phyloP scores from a whole-genome alignment of 64 coral and sea anemone species.

The Dendronephthya gigantea region DNA sequence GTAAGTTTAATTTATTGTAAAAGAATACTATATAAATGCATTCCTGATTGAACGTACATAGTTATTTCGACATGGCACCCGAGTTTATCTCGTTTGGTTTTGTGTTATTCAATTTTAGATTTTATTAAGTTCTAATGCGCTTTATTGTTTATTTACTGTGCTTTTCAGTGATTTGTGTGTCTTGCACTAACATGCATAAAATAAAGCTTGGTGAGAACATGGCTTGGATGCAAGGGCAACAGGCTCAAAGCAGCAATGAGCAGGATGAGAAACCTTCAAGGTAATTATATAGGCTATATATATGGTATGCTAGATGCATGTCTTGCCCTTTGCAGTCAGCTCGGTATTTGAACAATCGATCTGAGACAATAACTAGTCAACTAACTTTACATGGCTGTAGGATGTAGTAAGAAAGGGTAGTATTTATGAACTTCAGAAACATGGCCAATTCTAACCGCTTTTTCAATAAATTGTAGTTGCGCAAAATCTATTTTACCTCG shows the following conservation, averaged over 20 bases:
- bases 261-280: slow-evolving; percentile 27
- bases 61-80: too few relatives aligned
- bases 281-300: background rate
- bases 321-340: background rate
- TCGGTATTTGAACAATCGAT: too few relatives aligned
- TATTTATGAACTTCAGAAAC: too few relatives aligned
- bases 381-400: too few relatives aligned
- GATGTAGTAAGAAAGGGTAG: too few relatives aligned
- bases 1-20: background rate
- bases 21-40: too few relatives aligned
- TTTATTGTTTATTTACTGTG: too few relatives aligned
- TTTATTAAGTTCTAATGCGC: too few relatives aligned
- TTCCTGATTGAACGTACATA: too few relatives aligned
- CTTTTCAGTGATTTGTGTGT: slow-evolving; percentile 53
- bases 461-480: background rate
- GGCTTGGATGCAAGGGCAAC: slow-evolving; percentile 22
- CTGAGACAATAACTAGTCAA: too few relatives aligned
- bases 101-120: too few relatives aligned
- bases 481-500: background rate
- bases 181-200: slow-evolving; percentile 37
- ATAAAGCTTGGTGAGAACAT: slow-evolving; percentile 15
- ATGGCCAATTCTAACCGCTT: background rate
- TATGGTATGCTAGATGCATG: background rate
- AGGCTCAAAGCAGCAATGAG: background rate
- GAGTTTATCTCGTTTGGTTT: too few relatives aligned